These are phyloP conservation scores for Tolmerus cingulatus DNA, from an alignment of 2,888 invertebrate species.

Conservation along the genomic window DNA sequence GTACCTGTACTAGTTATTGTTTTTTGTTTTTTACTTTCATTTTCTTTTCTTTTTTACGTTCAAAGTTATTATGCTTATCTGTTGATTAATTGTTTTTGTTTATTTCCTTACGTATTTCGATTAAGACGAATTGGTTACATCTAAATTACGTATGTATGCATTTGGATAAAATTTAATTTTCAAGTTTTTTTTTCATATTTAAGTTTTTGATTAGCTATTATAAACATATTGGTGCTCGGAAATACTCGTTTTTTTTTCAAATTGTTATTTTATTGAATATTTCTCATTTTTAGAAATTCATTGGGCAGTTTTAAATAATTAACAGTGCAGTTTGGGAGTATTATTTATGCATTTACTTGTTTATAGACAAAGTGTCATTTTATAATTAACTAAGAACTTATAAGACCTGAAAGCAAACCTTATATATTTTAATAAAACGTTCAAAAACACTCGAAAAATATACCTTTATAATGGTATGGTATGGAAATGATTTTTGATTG, in stretches of 20 bases:
- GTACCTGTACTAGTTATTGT: slow-evolving; percentile 49
- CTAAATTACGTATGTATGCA: background rate
- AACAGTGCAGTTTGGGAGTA: background rate
- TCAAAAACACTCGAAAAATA: background rate
- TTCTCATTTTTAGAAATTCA: background rate
- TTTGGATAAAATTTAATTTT: background rate
- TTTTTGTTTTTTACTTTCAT: slow-evolving; percentile 49
- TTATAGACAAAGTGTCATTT: background rate
- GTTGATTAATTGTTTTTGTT: background rate
- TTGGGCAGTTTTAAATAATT: background rate
- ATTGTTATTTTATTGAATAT: background rate
- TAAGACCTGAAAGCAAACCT: background rate
- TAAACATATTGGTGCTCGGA: background rate
- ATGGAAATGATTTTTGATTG: too few species aligned
- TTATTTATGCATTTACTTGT: background rate
- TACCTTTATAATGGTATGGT: too few species aligned
- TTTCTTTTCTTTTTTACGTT: slow-evolving; percentile 43
- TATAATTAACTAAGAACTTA: background rate
- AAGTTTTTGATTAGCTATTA: background rate
- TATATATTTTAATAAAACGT: too few species aligned
- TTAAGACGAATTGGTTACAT: background rate
- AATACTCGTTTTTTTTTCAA: background rate
- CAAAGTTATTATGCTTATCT: background rate
- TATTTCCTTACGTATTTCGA: background rate
- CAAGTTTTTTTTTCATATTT: background rate